Base-by-base conservation (phyloP, 2,888 invertebrate species). In the Synergus umbraculus region DNA sequence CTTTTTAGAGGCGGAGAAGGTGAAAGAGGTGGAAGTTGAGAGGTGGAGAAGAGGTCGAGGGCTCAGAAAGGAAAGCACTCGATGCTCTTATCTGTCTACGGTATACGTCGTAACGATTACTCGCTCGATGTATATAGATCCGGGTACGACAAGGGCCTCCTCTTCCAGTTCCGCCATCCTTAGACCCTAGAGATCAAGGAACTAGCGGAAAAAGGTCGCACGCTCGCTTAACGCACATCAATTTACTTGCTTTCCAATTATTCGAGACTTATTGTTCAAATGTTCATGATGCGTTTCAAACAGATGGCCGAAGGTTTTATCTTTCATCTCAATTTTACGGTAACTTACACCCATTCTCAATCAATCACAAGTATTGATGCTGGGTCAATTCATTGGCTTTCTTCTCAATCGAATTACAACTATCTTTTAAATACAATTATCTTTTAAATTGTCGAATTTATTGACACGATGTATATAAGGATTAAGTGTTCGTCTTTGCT, bases 81-180 rank as follows among this genome's bases (percentile, higher is more conserved):
- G 85, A 86, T 85, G 85, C 85, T 88, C 88, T 89, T 89, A 89
- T 89, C 89, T 88, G 85, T 87, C 87, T 85, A 86, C 84, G 85
- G 83, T 83, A 79, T 85, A 87, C 86, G 85, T 89, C 88, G 87
- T 89, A 88, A 90, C 89, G 89, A 89, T 89, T 89, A 90, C 88
- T 85, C 81, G 86, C 83, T 87, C 84, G 82, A 86, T 84, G 83
- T 86, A 86, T 88, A 87, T 87, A 81, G 78, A 82, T 84, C 78
- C 80, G 79, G 80, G 83, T 77, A 82, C 81, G 83, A 83, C 83
- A 78, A 81, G 78, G 78, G 44, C 67, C 80, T 80, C 76, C 66
- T 81, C 77, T 73, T 82, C 77, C 80, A 80, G 83, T 81, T 80
- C 79, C 81, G 73, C 77, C 76, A 69, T 84, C 84, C 78, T 81